Base-by-base conservation (phyloP, 2,888 invertebrate genomes). In the Thalpophila matura region DNA sequence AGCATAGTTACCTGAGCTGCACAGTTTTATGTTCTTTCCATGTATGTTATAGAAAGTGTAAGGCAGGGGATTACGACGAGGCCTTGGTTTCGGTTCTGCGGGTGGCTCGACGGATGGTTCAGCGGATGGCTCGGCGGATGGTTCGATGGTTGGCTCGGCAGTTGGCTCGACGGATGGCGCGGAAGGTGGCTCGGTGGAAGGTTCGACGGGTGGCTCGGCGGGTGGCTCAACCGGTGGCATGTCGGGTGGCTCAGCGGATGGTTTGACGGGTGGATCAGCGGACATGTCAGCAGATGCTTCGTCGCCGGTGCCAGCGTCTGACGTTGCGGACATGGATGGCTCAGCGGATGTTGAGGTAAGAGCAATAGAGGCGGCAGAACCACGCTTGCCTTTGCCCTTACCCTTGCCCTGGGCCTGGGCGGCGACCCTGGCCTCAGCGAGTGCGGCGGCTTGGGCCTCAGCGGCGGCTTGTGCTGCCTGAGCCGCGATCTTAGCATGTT, bases 11-110 rank as follows among this genome's bases (percentile, higher is more conserved):
- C 94, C 91, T 59, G 93, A 94, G 64, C 93, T 93, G 69, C 89
- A 91, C 5, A 98, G 93, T 70, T 96, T 96, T 35, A 99, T 96
- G 90, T 99, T 98, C 77, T 97, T 96, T 0, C 99, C 99, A 83
- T 98, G 98, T 78, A 97, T 96, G 75, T 97, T 97, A 81, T 98
- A 97, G 85, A 98, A 97, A 43, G 97, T 97, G 77, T 97, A 97
- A 1, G 94, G 95, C 29, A 91, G 65, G 14, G 94, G 89, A 4
- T 61, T 16, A 5, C 90, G 89, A 58, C 94, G 91, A 38, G 91
- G 74, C 14, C 70, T 70, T 24, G 7, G 42, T 12, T 14, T 45
- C 27, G 63, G 37, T 24, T 80, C 69, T 2, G 29, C 68, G 22
- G 69, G 47, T 0, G 64, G 69, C 24, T 64, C 67, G 24, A 56